A percentile compares a stretch with the other conserved stretches of the same genome.
Evolutionary conservation across 2,797 vertebrate species (phyloP).

Genomic region (Oreortyx pictus): DNA sequence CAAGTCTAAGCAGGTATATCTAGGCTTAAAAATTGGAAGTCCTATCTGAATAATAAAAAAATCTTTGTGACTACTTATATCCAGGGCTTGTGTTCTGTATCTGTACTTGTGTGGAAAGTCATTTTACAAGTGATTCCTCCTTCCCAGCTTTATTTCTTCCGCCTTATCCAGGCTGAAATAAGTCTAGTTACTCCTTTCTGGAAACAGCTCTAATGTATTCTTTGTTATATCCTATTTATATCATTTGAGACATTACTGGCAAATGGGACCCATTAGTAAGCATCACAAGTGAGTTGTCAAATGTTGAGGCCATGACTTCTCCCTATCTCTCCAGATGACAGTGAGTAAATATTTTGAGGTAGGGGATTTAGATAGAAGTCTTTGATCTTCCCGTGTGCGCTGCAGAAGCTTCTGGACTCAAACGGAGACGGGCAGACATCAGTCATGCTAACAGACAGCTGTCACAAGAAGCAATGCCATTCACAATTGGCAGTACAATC

Average conservation of each 20-base stretch:
- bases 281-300: conserved; percentile 45
- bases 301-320: conserved; percentile 57
- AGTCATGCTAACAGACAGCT: conserved; percentile 1
- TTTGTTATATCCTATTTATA: conserved; percentile 47
- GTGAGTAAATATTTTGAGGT: conserved; percentile 72
- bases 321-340: conserved; percentile 64
- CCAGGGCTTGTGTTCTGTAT: neutral
- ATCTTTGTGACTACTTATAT: neutral
- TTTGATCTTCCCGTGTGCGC: conserved; percentile 58
- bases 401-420: conserved; percentile 47
- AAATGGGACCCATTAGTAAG: neutral
- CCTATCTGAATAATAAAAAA: neutral
- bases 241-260: neutral
- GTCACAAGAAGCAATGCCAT: neutral
- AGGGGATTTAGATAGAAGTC: conserved; percentile 51
- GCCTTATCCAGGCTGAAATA: conserved; percentile 3
- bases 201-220: neutral
- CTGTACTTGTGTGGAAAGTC: neutral
- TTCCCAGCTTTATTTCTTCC: conserved; percentile 18
- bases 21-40: neutral
- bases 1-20: neutral
- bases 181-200: conserved; percentile 7
- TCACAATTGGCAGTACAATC: neutral
- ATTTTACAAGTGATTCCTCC: neutral
- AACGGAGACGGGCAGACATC: neutral